Conservation (phyloP, 2,113 vertebrate species). For the Silurus meridionalis region DNA sequence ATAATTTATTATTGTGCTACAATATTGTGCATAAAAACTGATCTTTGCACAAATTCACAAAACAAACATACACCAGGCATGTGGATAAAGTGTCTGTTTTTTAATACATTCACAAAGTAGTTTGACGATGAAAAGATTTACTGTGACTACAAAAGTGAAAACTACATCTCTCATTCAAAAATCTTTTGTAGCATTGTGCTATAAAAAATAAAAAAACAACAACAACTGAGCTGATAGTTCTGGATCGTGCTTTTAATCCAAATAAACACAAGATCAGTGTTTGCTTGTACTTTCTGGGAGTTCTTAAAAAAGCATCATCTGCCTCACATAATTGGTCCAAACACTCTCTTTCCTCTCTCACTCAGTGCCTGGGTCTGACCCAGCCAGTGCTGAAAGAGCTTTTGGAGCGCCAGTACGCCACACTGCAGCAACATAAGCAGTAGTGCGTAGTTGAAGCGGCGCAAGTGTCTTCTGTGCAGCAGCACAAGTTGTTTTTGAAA, state of each 20-base stretch:
- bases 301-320: background rate
- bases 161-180: background rate
- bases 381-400: background rate
- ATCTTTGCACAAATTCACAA: background rate
- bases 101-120: too few species aligned
- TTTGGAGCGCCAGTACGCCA: conserved; percentile 44
- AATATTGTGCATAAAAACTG: background rate
- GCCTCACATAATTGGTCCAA: background rate
- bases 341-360: background rate
- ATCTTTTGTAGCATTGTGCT: background rate
- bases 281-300: background rate
- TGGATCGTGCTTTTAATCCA: background rate
- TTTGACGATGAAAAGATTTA: background rate
- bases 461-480: conserved; percentile 55
- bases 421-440: conserved; percentile 57
- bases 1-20: too few species aligned
- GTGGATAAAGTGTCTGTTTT: background rate
- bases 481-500: conserved; percentile 90
- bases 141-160: background rate
- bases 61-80: background rate
- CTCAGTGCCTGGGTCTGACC: conserved; percentile 6
- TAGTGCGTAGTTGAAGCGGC: background rate
- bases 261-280: background rate
- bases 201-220: background rate
- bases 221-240: background rate